These are phyloP conservation scores for Pseudachorutes palmiensis DNA, from an alignment of 1,140 invertebrate species.

Conservation along the genomic window DNA sequence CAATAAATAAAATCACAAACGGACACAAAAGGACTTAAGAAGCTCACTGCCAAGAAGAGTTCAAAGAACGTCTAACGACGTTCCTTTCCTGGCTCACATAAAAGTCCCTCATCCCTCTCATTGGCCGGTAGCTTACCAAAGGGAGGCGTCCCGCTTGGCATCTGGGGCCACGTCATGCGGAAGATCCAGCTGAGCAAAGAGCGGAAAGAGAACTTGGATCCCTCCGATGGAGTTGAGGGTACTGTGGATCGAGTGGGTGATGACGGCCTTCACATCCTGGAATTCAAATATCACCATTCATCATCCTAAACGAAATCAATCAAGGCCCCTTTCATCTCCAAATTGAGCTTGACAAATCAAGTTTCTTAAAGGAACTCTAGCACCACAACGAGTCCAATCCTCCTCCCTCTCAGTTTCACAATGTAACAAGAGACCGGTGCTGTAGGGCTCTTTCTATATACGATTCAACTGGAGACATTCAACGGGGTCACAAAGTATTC, in stretches of 20 bases:
- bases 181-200: slow-evolving; percentile 95
- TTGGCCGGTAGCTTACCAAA: slow-evolving; percentile 62
- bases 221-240: slow-evolving; percentile 98
- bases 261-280: slow-evolving; percentile 97
- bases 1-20: too few relatives aligned
- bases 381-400: neutral
- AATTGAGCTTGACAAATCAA: slow-evolving; percentile 16
- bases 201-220: slow-evolving; percentile 94
- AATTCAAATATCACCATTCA: too few relatives aligned
- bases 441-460: too few relatives aligned
- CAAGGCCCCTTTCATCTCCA: slow-evolving; percentile 18
- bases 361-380: too few relatives aligned
- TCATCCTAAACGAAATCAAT: slow-evolving; percentile 22
- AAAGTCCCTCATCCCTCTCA: neutral
- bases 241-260: slow-evolving; percentile 97
- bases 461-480: too few relatives aligned
- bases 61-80: too few relatives aligned
- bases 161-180: slow-evolving; percentile 68
- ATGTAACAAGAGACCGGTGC: too few relatives aligned
- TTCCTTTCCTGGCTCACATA: neutral
- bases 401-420: too few relatives aligned
- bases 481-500: too few relatives aligned
- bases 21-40: too few relatives aligned
- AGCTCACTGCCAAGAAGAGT: too few relatives aligned
- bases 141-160: slow-evolving; percentile 70